Conservation (phyloP, 1,140 invertebrate genomes). For the Cardiocondyla obscurior region DNA sequence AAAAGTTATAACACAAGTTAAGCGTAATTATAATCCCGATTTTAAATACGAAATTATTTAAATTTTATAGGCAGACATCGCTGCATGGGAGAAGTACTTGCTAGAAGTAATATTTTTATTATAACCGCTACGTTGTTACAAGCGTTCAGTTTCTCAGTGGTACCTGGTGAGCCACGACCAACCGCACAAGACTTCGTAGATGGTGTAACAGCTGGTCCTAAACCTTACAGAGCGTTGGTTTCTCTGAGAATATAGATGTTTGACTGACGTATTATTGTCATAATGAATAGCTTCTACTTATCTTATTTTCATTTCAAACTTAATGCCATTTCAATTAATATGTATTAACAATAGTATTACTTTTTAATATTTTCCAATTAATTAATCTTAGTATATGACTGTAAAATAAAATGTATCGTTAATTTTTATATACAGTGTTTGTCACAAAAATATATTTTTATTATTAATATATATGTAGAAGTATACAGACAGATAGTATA, state of each 20-base stretch:
- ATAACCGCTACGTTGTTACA: slow-evolving; percentile 92
- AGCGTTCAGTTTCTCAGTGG: slow-evolving; percentile 88
- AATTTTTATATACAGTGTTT: not conserved
- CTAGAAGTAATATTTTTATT: slow-evolving; percentile 93
- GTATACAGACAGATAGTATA: slow-evolving; percentile 39
- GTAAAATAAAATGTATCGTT: not conserved
- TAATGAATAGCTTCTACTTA: not conserved
- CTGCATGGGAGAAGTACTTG: slow-evolving; percentile 94
- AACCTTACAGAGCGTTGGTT: slow-evolving; percentile 88
- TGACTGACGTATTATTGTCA: not conserved
- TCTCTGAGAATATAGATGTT: slow-evolving; percentile 80
- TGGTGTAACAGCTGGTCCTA: slow-evolving; percentile 89
- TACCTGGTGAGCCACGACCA: slow-evolving; percentile 86
- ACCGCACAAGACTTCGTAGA: slow-evolving; percentile 86
- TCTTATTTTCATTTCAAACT: not conserved
- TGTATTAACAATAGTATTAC: not conserved
- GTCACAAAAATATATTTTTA: slow-evolving; percentile 68
- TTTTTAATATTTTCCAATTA: not conserved
- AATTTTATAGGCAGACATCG: slow-evolving; percentile 87
- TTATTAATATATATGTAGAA: slow-evolving; percentile 49
- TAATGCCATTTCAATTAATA: not conserved
- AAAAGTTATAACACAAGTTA: not conserved
- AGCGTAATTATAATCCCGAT: not conserved
- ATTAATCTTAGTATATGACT: not conserved
- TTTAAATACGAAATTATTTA: not conserved